phyloP scores from a whole-genome alignment of 2,113 vertebrate species.

The Psilopogon haemacephalus region DNA sequence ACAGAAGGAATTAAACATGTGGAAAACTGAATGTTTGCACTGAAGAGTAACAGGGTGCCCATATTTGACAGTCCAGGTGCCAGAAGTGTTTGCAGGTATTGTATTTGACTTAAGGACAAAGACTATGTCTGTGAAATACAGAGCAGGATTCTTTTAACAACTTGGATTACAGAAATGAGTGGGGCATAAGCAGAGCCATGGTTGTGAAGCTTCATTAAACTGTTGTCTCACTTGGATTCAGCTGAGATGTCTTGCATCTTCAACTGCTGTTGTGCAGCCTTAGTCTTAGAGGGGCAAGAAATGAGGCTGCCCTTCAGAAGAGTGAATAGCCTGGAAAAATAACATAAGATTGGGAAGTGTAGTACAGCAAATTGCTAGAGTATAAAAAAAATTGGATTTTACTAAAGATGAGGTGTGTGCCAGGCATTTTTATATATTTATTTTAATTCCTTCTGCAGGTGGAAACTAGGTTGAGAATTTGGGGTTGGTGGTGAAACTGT shows the following conservation, averaged over 20 bases:
- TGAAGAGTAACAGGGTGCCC: background rate
- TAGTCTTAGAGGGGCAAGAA: background rate
- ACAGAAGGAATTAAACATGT: no score
- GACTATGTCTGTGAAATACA: background rate
- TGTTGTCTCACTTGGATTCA: background rate
- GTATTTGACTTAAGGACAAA: background rate
- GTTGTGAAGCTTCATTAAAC: background rate
- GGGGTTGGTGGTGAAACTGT: background rate
- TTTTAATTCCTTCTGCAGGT: background rate
- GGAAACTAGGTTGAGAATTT: background rate
- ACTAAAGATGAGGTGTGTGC: background rate
- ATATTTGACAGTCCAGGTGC: background rate
- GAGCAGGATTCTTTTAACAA: background rate
- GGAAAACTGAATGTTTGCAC: background rate
- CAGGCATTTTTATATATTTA: background rate
- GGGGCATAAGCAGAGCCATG: background rate
- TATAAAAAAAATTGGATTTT: background rate
- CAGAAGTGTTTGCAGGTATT: background rate
- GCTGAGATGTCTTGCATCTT: background rate
- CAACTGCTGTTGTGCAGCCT: background rate
- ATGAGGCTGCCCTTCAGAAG: background rate
- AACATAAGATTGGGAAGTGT: accelerated
- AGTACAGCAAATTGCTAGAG: background rate
- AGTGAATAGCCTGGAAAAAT: background rate
- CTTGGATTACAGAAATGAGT: background rate